Conservation (phyloP, 2,797 vertebrate species). For the Ceyx erithaca region DNA sequence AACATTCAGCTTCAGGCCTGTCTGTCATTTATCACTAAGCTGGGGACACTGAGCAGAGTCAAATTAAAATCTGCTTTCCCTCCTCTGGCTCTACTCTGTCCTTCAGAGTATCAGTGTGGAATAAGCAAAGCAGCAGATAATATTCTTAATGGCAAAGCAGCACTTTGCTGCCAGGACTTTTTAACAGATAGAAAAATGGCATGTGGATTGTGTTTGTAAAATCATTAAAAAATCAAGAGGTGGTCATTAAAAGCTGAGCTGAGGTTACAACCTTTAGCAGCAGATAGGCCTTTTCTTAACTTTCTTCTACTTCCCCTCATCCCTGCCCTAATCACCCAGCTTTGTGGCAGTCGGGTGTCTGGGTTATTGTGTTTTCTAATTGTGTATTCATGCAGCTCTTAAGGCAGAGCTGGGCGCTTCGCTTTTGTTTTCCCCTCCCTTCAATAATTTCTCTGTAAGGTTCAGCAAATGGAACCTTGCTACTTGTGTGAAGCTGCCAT, state of each 20-base stretch:
- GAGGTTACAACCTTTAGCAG: background rate
- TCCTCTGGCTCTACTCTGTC: slow-evolving; percentile 16
- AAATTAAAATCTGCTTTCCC: slow-evolving; percentile 1
- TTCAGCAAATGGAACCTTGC: slow-evolving; percentile 75
- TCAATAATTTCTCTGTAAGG: slow-evolving; percentile 81
- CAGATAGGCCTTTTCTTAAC: background rate
- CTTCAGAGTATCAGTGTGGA: background rate
- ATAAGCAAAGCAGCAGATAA: background rate
- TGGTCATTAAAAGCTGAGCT: background rate
- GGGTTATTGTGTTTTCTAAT: slow-evolving; percentile 30
- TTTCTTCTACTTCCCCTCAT: background rate
- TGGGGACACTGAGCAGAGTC: slow-evolving; percentile 2
- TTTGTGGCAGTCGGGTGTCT: background rate
- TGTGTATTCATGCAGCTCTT: background rate
- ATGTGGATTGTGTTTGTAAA: background rate
- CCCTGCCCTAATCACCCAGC: background rate
- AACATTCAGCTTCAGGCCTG: slow-evolving; percentile 63
- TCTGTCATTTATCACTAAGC: slow-evolving; percentile 46
- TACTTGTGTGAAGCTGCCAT: slow-evolving; percentile 84
- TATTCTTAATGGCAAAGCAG: background rate
- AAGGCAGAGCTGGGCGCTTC: background rate
- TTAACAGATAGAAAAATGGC: background rate
- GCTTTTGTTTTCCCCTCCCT: slow-evolving; percentile 58
- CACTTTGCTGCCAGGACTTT: background rate
- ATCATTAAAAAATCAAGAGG: background rate